Conservation (phyloP, 2,888 invertebrate genomes). For the Platerodrilus igneus region DNA sequence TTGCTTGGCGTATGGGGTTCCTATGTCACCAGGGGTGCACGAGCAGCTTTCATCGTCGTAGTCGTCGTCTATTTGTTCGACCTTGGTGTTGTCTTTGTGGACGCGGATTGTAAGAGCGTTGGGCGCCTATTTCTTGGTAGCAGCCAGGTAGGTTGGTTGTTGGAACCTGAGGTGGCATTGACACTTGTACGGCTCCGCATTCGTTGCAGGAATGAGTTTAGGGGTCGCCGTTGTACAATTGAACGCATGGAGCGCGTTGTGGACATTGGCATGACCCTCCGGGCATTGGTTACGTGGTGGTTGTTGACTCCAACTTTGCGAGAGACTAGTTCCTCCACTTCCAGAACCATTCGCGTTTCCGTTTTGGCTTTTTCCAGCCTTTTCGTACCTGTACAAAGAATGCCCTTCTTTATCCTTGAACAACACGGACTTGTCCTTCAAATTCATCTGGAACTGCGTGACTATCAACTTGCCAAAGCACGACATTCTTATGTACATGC, state of each 20-base stretch:
- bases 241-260: too few species aligned
- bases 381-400: conserved; percentile 44
- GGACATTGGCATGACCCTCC: too few species aligned
- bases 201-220: neutral
- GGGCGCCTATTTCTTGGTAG: conserved; percentile 13
- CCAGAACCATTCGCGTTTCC: neutral
- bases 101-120: conserved; percentile 10
- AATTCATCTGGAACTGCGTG: conserved; percentile 59
- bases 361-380: conserved; percentile 26
- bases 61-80: conserved; percentile 2
- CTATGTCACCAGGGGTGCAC: neutral
- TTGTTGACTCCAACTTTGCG: too few species aligned
- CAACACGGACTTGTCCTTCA: conserved; percentile 46
- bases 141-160: neutral
- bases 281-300: too few species aligned
- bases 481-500: conserved; percentile 59
- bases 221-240: too few species aligned
- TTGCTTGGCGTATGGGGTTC: too few species aligned
- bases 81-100: conserved; percentile 4
- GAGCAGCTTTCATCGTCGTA: neutral
- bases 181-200: neutral
- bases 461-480: conserved; percentile 63
- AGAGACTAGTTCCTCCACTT: too few species aligned
- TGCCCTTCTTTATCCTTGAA: conserved; percentile 47
- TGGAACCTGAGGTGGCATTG: neutral